Base-by-base conservation (phyloP, 2,888 invertebrate species). In the Polydrusus pterygomalis region DNA sequence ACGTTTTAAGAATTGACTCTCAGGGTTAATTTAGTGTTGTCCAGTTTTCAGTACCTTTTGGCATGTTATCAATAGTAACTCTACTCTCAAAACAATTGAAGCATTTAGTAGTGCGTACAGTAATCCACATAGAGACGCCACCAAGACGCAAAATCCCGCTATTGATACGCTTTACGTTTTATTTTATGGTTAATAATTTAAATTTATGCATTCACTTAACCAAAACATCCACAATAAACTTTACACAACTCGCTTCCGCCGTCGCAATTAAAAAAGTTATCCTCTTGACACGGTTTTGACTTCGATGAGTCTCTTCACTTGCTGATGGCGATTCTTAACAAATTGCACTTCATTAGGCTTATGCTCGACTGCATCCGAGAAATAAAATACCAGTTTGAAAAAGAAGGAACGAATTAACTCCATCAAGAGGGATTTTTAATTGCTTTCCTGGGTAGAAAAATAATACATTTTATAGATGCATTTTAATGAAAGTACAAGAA, bases 241-340 rank as follows among this genome's bases (percentile, higher is more conserved):
- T 56, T 56, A 56, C 56, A 34, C n/a, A 56, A 56, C 34, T 30
- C 56, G 7, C 56, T 56, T 54, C 25, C 8, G 58, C 18, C 10
- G 58, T 38, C 18, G 58, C 58, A 60, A 60, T 60, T 60, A 60
- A 60, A 60, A 60, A 60, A 58, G 38, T 58, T 38, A 60, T 60
- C 58, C 58, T 40, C 58, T 60, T 38, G 58, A 60, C 58, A 60
- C 38, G 58, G 38, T 60, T 60, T 6, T 17, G 18, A 17, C 38
- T 38, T 34, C 58, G 58, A 60, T 60, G 58, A 17, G 38, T 60
- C 58, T 60, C 58, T 60, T 60, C 38, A 60, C 17, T 60, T 18
- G 17, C 38, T 60, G 58, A 60, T 11, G 38, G 58, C 18, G 38
- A 60, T 38, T 60, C 58, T 56, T 34, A 38, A 38, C 58, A 15